Evolutionary conservation across 2,113 vertebrate genomes (phyloP).

Genomic region (Siniperca knerii): DNA sequence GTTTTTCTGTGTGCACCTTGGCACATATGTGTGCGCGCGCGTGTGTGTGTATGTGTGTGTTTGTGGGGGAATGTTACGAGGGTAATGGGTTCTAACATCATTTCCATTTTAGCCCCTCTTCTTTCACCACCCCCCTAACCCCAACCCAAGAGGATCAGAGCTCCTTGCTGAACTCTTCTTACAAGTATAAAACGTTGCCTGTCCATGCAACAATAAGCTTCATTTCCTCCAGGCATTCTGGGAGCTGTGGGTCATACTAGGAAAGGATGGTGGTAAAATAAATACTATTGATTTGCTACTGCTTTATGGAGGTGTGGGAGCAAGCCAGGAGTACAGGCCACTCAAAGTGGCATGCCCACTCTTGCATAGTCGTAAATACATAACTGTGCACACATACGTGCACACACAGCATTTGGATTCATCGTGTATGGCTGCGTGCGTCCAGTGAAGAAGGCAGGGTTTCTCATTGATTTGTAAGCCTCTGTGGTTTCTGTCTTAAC

Average conservation of each 20-base stretch:
- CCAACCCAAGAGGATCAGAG: neutral
- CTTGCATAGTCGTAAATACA: neutral
- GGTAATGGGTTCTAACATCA: conserved; percentile 47
- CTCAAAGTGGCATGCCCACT: neutral
- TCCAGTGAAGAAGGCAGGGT: neutral
- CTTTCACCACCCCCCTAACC: neutral
- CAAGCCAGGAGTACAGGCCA: neutral
- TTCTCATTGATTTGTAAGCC: conserved; percentile 31
- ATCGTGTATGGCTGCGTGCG: neutral
- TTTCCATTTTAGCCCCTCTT: conserved; percentile 50
- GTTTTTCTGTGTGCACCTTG: neutral
- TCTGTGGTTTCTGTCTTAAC: conserved; percentile 20
- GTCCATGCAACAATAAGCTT: conserved; percentile 30
- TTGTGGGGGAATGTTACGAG: conserved; percentile 14
- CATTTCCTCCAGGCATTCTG: conserved; percentile 40
- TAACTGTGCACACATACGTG: neutral
- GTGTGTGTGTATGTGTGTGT: neutral
- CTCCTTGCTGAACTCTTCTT: conserved; percentile 28
- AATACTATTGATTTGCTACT: conserved; percentile 52
- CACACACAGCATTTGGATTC: neutral
- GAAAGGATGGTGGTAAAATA: conserved; percentile 33
- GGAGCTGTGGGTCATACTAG: conserved; percentile 35
- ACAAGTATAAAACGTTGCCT: conserved; percentile 3
- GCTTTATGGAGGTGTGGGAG: conserved; percentile 7
- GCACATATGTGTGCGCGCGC: neutral